Conservation (phyloP, 2,113 vertebrate species). For the Meriones unguiculatus region DNA sequence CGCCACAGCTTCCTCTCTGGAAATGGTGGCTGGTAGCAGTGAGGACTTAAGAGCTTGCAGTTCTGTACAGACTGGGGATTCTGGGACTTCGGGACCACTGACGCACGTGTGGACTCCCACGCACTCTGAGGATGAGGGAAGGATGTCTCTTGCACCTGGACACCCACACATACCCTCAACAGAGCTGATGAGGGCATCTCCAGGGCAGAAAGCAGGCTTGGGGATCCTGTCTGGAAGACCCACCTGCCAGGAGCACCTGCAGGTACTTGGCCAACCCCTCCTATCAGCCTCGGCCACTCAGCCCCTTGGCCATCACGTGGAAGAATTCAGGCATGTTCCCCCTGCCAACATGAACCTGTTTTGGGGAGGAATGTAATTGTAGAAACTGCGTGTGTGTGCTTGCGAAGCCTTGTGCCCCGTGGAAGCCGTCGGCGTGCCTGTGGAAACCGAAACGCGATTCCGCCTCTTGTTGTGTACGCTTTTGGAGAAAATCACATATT, state of each 20-base stretch:
- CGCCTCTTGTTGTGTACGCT: slow-evolving; percentile 55
- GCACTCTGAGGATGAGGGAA: not conserved
- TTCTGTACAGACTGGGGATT: not conserved
- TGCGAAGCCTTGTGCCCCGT: not conserved
- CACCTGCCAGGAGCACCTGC: not conserved
- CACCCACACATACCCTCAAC: not conserved
- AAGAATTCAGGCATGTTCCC: not conserved
- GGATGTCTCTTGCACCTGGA: rapidly evolving
- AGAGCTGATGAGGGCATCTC: not conserved
- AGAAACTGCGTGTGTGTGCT: not conserved
- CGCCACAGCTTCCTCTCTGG: not conserved
- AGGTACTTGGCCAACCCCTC: rapidly evolving
- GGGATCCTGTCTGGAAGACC: not conserved
- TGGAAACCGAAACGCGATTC: slow-evolving; percentile 78
- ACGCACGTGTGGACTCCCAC: not conserved
- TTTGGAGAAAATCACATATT: slow-evolving; percentile 86
- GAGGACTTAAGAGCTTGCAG: not conserved
- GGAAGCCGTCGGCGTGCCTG: not conserved
- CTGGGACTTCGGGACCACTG: not conserved
- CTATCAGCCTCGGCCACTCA: not conserved
- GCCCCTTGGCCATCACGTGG: rapidly evolving
- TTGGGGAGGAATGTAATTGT: not conserved
- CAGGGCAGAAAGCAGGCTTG: not conserved
- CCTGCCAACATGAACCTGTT: not conserved
- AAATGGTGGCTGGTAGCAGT: rapidly evolving